phyloP scores from a whole-genome alignment of 2,888 invertebrate genomes.

The Drosophila maculinotata region DNA sequence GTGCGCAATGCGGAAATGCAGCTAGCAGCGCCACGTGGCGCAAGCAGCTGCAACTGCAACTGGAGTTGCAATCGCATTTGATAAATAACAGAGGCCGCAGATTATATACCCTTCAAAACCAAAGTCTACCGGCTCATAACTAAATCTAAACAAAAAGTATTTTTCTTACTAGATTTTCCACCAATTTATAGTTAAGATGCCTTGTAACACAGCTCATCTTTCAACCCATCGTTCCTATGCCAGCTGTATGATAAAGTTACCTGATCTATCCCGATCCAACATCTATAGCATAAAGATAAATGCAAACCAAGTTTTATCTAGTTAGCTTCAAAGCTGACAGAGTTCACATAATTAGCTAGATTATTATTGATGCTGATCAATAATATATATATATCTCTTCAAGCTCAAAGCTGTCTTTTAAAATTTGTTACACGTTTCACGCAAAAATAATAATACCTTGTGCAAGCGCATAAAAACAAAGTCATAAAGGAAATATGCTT shows the following conservation, averaged over 20 bases:
- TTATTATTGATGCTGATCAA: not conserved
- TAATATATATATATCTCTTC: not conserved
- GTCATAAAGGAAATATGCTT: constrained; percentile 75
- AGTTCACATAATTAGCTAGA: not conserved
- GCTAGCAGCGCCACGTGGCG: constrained; percentile 27
- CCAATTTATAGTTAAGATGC: too few species aligned
- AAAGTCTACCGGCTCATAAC: not conserved
- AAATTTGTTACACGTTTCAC: too few species aligned
- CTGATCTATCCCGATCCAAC: too few species aligned
- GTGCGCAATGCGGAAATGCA: constrained; percentile 75
- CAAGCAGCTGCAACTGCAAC: constrained; percentile 16
- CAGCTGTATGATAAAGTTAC: too few species aligned
- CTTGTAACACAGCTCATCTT: too few species aligned
- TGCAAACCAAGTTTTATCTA: too few species aligned
- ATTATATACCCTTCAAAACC: not conserved
- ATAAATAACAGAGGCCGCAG: constrained; percentile 54
- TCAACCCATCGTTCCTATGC: too few species aligned
- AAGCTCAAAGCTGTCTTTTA: too few species aligned
- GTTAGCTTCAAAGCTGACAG: too few species aligned
- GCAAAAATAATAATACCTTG: not conserved
- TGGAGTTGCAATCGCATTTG: constrained; percentile 13
- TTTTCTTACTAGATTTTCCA: too few species aligned
- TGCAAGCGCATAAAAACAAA: constrained; percentile 30
- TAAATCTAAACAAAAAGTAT: too few species aligned
- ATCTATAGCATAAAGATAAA: too few species aligned